These are phyloP conservation scores for Danio kyathit DNA, from an alignment of 2,797 vertebrate species.

Conservation along the genomic window DNA sequence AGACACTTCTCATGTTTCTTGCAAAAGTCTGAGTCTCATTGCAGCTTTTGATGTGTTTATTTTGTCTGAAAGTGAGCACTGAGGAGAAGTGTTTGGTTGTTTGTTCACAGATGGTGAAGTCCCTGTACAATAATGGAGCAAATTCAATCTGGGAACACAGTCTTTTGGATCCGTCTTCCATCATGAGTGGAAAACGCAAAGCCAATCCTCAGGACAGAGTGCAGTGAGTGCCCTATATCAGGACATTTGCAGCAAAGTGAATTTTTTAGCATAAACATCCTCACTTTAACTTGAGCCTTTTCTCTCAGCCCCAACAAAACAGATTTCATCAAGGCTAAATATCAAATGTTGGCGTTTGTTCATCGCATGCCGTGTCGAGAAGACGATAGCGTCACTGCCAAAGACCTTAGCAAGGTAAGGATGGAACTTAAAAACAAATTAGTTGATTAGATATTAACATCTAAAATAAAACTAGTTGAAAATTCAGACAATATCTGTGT, in stretches of 20 bases:
- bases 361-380: conserved; percentile 97
- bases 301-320: conserved; percentile 92
- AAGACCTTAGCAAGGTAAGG: conserved; percentile 96
- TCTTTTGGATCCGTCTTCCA: conserved; percentile 92
- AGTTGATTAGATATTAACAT: neutral
- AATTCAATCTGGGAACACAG: conserved; percentile 99
- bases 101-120: conserved; percentile 92
- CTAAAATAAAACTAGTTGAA: neutral
- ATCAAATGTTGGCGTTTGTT: conserved; percentile 97
- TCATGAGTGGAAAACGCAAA: conserved; percentile 94
- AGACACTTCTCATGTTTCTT: neutral
- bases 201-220: conserved; percentile 97
- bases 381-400: conserved; percentile 94
- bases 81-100: neutral
- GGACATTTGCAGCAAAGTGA: neutral
- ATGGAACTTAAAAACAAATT: neutral
- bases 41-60: neutral
- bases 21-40: neutral
- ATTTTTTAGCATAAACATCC: conserved; percentile 9
- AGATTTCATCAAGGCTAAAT: conserved; percentile 98
- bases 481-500: neutral
- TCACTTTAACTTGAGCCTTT: conserved; percentile 36
- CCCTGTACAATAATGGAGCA: conserved; percentile 94
- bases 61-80: neutral
- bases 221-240: conserved; percentile 84